A percentile compares a stretch with the other conserved stretches of the same genome.
Conservation (phyloP, 2,113 vertebrate genomes). For the Rhegmatorhina hoffmannsi region DNA sequence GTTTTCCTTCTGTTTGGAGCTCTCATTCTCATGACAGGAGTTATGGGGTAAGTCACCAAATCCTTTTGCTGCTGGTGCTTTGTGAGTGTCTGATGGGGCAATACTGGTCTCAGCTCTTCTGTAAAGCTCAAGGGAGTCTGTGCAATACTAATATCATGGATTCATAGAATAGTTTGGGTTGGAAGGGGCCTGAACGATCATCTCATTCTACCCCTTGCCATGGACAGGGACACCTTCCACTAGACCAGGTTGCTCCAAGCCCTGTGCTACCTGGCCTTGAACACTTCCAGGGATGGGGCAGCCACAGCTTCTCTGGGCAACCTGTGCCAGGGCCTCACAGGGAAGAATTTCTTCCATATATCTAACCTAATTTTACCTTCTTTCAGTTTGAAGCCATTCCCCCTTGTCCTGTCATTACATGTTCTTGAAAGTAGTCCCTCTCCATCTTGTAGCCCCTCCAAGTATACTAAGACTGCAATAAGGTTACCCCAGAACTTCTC, state of each 20-base stretch:
- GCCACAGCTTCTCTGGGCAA: background rate
- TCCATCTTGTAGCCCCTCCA: background rate
- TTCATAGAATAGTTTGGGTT: background rate
- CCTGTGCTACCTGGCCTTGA: accelerated
- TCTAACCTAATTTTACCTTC: background rate
- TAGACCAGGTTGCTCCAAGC: background rate
- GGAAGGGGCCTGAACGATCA: background rate
- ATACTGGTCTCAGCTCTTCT: background rate
- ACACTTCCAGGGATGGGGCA: background rate
- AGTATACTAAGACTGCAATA: background rate
- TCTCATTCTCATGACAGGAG: background rate
- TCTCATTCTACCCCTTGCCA: background rate
- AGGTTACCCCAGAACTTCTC: background rate
- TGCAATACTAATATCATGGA: background rate
- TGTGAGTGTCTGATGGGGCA: background rate
- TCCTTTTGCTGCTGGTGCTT: background rate
- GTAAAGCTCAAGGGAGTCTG: background rate
- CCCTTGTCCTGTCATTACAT: background rate
- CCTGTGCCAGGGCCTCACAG: background rate
- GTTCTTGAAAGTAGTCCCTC: background rate
- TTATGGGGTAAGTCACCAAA: background rate
- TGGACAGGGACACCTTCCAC: background rate
- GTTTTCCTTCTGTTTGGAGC: constrained; percentile 4
- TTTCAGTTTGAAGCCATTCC: background rate
- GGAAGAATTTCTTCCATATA: background rate